Conservation (phyloP, 1,140 invertebrate genomes). For the Doryteuthis pealeii region DNA sequence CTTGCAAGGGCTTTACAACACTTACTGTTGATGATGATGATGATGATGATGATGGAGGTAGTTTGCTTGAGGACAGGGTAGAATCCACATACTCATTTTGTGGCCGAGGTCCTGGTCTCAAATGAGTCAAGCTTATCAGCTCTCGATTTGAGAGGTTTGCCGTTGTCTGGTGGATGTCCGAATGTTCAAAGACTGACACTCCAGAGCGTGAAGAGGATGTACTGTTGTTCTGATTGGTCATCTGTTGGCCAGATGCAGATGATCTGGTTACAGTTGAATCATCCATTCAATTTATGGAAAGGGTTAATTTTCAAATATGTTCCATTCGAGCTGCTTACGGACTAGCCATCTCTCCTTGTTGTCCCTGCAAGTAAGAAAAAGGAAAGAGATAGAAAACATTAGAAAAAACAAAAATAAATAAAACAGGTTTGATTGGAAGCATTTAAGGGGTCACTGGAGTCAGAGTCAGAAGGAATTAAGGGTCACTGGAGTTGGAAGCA, state of each 20-base stretch:
- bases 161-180: constrained; percentile 11
- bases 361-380: too few relatives aligned
- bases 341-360: too few relatives aligned
- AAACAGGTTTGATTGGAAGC: too few relatives aligned
- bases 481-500: too few relatives aligned
- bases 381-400: too few relatives aligned
- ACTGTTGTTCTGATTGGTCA: constrained; percentile 4
- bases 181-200: not conserved
- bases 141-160: constrained; percentile 22
- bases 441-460: too few relatives aligned
- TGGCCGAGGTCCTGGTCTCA: constrained; percentile 44
- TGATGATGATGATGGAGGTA: constrained; percentile 9
- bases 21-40: constrained; percentile 7
- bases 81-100: constrained; percentile 58
- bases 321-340: too few relatives aligned
- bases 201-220: not conserved
- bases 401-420: too few relatives aligned
- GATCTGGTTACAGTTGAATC: not conserved
- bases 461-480: too few relatives aligned
- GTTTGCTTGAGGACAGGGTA: constrained; percentile 29
- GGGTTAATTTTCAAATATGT: too few relatives aligned
- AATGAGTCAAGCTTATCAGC: constrained; percentile 47
- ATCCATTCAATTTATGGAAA: too few relatives aligned
- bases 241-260: constrained; percentile 2
- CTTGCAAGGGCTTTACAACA: constrained; percentile 20